Evolutionary conservation across 2,113 vertebrate genomes (phyloP).

Genomic region (Trematomus loennbergii): DNA sequence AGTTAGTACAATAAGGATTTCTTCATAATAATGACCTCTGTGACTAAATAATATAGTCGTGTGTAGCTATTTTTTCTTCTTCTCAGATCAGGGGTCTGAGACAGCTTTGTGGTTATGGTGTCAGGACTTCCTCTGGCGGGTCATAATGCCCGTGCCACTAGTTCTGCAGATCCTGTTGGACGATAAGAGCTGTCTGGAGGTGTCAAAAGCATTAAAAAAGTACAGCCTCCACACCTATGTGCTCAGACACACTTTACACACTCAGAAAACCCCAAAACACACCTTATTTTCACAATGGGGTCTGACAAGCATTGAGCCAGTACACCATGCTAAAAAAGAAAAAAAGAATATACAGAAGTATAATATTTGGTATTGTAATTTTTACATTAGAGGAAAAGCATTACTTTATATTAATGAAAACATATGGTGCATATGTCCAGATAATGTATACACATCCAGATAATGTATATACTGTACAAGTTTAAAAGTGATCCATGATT

Average conservation of each 20-base stretch:
- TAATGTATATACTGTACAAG: too few species aligned
- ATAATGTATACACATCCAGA: too few species aligned
- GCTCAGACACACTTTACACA: slow-evolving; percentile 14
- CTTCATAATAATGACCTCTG: not conserved
- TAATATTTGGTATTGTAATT: not conserved
- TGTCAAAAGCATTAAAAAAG: slow-evolving; percentile 25
- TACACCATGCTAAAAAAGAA: not conserved
- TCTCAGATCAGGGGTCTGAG: slow-evolving; percentile 5
- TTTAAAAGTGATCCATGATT: not conserved
- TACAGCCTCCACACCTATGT: slow-evolving; percentile 3
- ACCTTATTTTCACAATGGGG: not conserved
- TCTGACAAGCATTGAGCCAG: not conserved
- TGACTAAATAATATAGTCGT: not conserved
- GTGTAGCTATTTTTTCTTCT: not conserved
- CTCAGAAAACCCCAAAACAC: slow-evolving; percentile 27
- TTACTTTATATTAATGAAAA: not conserved
- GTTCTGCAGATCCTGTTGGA: slow-evolving; percentile 41
- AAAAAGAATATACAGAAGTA: not conserved
- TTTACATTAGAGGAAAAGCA: not conserved
- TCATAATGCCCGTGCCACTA: slow-evolving; percentile 35
- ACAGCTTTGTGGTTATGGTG: slow-evolving; percentile 16
- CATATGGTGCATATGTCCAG: not conserved
- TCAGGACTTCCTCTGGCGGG: slow-evolving; percentile 53
- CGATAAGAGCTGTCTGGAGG: slow-evolving; percentile 19
- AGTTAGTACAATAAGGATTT: not conserved